Base-by-base conservation (phyloP, 2,797 vertebrate species). In the Pseudochaenichthys georgianus region DNA sequence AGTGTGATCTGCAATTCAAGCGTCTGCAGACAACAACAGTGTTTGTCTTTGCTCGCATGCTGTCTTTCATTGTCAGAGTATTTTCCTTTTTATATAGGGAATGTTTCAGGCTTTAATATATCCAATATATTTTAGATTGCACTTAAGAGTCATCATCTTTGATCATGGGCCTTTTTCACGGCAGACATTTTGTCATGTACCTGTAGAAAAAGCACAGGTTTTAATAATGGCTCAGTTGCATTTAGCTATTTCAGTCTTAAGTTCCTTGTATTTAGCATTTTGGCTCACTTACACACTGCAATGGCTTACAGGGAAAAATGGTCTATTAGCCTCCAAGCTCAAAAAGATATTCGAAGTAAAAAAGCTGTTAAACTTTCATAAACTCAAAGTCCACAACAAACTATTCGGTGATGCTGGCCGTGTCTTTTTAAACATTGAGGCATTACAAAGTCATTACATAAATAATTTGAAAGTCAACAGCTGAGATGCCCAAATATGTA, bases 381-480 rank as follows among this genome's bases (percentile, higher is more conserved):
- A 5, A 46, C 45, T 66, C 16, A 0, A 57, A 70, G 42, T 46
- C 13, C 13, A 55, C 3, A 62, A 5, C 19, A 59, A 75, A 70
- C 23, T 57, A 34, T 4, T 34, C 42, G 62, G 60, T 57, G 6
- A 65, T 17, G 2, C 42, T 38, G 50, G 3, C 47, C 23, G n/a
- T 54, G 42, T 66, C 46, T 72, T 67, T 73, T 70, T 75, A 70
- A 76, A 64, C n/a, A 68, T 13, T 60, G 15, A 57, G 62, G 62
- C 53, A n/a, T 75, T n/a, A 54, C 16, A 38, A 41, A 69, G 50
- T 54, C 54, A 74, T 64, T 54, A 42, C 46, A 15, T 59, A 34
- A 65, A 62, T 0, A 4, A 42, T 60, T 47, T 77, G 61, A 48
- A 31, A 67, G 53, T 65, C 47, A 46, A 65, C 69, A 38, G 52